These are phyloP conservation scores for Pontoporia blainvillei DNA, from an alignment of 2,113 vertebrate species.

Conservation along the genomic window DNA sequence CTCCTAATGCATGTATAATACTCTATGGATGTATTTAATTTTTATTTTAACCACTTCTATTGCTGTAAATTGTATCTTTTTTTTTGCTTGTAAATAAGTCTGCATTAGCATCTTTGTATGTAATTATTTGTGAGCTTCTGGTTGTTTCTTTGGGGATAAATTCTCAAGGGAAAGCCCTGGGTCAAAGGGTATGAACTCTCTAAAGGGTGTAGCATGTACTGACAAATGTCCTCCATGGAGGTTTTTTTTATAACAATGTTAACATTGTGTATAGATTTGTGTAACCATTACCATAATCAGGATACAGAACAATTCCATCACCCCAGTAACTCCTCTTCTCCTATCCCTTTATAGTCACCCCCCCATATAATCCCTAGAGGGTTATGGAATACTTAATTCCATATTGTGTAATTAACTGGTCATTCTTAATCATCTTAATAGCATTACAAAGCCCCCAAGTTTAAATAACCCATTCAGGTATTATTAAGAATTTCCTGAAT, in stretches of 20 bases:
- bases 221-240: not conserved
- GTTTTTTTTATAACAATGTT: not conserved
- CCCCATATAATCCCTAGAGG: not conserved
- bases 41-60: not conserved
- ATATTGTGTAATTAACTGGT: not conserved
- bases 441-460: not conserved
- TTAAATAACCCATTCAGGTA: conserved; percentile 27
- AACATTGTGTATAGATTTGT: not conserved
- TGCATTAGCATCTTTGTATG: not conserved
- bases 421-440: conserved; percentile 34
- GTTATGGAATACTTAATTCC: conserved; percentile 10
- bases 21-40: not conserved
- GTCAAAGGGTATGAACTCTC: not conserved
- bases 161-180: not conserved
- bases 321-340: not conserved
- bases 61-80: not conserved
- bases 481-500: not conserved
- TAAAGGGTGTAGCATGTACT: not conserved
- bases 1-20: not conserved
- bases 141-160: not conserved
- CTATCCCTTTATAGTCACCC: not conserved
- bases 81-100: not conserved
- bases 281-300: not conserved
- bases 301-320: not conserved
- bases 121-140: not conserved